Percentiles rank a stretch among this genome's conserved stretches.
These are phyloP conservation scores for Melolontha melolontha DNA, from an alignment of 2,888 invertebrate species.

Conservation along the genomic window DNA sequence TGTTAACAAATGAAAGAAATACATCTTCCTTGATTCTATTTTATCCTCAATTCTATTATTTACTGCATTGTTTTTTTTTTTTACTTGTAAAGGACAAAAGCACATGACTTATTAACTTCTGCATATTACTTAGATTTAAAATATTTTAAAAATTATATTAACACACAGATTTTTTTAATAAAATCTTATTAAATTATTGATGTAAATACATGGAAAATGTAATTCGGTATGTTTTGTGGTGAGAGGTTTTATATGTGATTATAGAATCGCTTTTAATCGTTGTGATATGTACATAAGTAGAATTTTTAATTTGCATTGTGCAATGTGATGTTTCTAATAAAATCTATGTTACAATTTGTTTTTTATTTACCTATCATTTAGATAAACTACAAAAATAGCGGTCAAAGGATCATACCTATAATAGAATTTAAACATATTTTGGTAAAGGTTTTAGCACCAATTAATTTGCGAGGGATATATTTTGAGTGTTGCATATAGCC, in stretches of 20 bases:
- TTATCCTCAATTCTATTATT: background rate
- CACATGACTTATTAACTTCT: no score
- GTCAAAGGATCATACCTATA: no score
- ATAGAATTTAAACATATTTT: no score
- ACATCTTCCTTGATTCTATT: background rate
- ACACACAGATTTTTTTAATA: no score
- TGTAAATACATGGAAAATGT: background rate
- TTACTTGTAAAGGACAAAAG: background rate
- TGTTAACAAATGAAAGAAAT: background rate
- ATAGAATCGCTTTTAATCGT: slow-evolving; percentile 11
- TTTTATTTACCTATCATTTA: no score
- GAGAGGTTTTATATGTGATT: slow-evolving; percentile 22
- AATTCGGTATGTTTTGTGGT: slow-evolving; percentile 6
- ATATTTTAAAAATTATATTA: no score
- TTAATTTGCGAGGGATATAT: no score
- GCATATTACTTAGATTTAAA: no score
- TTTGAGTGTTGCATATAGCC: no score
- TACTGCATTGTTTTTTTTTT: background rate
- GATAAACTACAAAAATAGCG: no score
- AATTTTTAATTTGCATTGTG: slow-evolving; percentile 25
- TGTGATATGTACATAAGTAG: slow-evolving; percentile 30
- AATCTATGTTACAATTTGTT: slow-evolving; percentile 10
- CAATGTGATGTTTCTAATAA: slow-evolving; percentile 35
- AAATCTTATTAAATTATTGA: background rate
- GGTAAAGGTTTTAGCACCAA: no score